Conservation (phyloP, 2,113 vertebrate genomes). For the Prionailurus viverrinus region DNA sequence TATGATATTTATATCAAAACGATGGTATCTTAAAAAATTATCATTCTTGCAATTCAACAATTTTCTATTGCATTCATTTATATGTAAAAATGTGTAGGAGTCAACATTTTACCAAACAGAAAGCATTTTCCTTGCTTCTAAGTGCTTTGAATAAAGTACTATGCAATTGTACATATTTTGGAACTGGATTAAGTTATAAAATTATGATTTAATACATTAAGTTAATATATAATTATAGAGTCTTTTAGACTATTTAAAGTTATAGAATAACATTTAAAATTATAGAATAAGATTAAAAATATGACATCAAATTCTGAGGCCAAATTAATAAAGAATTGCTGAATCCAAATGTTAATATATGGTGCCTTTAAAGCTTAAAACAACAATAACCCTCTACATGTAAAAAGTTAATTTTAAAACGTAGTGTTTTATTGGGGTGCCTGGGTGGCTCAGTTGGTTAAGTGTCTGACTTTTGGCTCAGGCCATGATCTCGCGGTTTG, state of each 20-base stretch:
- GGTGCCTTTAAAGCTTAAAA: background rate
- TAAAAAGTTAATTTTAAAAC: background rate
- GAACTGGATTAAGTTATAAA: background rate
- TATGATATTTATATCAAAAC: background rate
- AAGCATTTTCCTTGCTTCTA: background rate
- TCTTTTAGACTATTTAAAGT: background rate
- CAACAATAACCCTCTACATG: background rate
- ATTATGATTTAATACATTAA: background rate
- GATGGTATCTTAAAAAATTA: background rate
- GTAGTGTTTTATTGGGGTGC: background rate
- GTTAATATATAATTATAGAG: background rate
- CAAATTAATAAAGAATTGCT: background rate
- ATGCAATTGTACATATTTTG: background rate
- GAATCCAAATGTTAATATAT: background rate
- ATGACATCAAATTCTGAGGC: background rate
- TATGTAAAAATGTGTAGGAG: background rate
- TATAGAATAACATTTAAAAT: background rate
- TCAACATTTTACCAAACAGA: background rate
- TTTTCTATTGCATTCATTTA: background rate
- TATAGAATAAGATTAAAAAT: background rate
- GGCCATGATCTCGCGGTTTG: no score
- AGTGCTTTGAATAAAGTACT: background rate
- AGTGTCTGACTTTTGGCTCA: no score
- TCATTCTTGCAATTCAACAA: background rate
- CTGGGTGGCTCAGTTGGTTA: no score